These are phyloP conservation scores for Chiloscyllium punctatum DNA, from an alignment of 2,797 vertebrate genomes.

Conservation along the genomic window DNA sequence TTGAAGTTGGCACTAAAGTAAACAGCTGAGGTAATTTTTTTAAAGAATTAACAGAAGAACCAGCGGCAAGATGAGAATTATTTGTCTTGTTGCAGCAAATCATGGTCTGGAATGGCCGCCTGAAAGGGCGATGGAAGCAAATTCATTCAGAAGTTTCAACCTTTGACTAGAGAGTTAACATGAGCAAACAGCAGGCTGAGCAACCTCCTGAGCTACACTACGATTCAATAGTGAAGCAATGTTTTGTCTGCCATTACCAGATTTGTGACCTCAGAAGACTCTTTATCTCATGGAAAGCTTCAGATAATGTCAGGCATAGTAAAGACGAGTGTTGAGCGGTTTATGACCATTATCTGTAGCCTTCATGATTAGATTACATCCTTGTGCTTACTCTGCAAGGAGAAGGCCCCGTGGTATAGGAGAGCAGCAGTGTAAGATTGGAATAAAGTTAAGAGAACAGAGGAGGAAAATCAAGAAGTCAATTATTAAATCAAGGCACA, in stretches of 20 bases:
- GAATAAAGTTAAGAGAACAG: neutral
- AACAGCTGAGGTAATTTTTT: too few relatives aligned
- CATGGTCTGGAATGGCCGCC: too few relatives aligned
- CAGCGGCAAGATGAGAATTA: too few relatives aligned
- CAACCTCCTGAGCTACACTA: neutral
- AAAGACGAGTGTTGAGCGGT: neutral
- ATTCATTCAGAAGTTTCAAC: too few relatives aligned
- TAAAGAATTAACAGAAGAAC: too few relatives aligned
- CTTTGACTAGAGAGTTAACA: neutral
- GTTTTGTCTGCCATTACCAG: neutral
- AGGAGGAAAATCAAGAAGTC: neutral
- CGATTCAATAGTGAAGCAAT: neutral
- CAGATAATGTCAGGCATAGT: neutral
- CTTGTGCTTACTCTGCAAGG: neutral
- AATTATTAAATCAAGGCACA: neutral
- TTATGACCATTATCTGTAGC: slow-evolving; percentile 5
- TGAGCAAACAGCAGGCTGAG: neutral
- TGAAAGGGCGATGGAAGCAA: too few relatives aligned
- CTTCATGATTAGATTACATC: neutral
- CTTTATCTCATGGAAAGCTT: neutral
- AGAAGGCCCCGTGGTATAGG: neutral
- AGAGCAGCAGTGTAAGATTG: neutral
- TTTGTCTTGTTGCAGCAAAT: too few relatives aligned
- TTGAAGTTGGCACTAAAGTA: too few relatives aligned
- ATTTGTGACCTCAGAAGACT: neutral